Evolutionary conservation across 2,113 vertebrate genomes (phyloP).

Genomic region (Aix galericulata): DNA sequence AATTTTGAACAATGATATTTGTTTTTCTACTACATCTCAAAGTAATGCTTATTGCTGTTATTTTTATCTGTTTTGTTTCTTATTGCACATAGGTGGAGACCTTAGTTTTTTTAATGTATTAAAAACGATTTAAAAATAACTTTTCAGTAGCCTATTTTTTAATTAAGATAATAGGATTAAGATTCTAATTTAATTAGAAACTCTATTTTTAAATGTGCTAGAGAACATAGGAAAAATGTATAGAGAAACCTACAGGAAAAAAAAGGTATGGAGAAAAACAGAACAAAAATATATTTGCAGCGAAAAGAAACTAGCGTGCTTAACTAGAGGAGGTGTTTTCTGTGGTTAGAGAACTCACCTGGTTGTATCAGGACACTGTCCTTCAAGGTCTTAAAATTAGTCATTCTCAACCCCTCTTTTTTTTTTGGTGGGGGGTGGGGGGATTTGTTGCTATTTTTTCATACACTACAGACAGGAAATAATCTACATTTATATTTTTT

Average conservation of each 20-base stretch:
- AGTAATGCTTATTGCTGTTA: not conserved
- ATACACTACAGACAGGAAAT: not conserved
- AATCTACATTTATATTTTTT: not conserved
- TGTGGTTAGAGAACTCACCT: slow-evolving; percentile 36
- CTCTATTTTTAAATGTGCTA: not conserved
- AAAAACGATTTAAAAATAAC: not conserved
- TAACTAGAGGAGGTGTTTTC: not conserved
- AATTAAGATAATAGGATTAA: not conserved
- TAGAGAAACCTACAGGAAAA: not conserved
- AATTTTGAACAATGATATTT: not conserved
- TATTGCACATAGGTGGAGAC: not conserved
- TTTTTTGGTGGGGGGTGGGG: not conserved
- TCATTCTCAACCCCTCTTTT: not conserved
- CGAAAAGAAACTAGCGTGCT: slow-evolving; percentile 1
- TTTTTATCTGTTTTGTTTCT: not conserved
- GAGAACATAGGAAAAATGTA: not conserved
- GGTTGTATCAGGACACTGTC: not conserved
- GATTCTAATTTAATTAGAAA: not conserved
- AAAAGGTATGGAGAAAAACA: not conserved
- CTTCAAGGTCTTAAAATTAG: not conserved
- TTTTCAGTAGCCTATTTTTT: slow-evolving; percentile 3
- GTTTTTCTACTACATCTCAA: not conserved
- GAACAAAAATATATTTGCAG: not conserved
- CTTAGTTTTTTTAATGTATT: not conserved
- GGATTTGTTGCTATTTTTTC: not conserved